Percentiles rank a stretch among this genome's conserved stretches.
Evolutionary conservation across 2,888 invertebrate species (phyloP).

Genomic region (Meloe dianella): DNA sequence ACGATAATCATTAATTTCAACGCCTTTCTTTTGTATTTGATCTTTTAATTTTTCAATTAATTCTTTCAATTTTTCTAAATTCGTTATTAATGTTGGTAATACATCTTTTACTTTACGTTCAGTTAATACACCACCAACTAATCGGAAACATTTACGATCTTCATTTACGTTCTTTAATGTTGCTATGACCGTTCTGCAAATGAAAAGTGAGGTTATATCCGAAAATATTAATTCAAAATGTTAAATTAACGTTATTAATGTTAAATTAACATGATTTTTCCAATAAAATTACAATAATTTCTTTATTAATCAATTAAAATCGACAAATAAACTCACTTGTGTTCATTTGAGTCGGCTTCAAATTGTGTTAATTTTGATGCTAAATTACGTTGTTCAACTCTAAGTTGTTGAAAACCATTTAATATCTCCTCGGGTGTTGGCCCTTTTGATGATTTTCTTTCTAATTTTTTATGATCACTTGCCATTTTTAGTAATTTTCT

Average conservation of each 20-base stretch:
- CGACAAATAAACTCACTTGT: conserved; percentile 84
- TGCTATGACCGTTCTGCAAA: conserved; percentile 88
- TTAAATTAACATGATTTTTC: too few species aligned
- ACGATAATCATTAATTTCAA: conserved; percentile 90
- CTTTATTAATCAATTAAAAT: too few species aligned
- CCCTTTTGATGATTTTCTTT: conserved; percentile 59
- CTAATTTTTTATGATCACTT: conserved; percentile 54
- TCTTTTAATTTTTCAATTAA: conserved; percentile 80
- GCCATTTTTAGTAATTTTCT: conserved; percentile 51
- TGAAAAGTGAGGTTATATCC: conserved; percentile 17
- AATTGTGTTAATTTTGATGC: conserved; percentile 90
- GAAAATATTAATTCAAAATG: neutral
- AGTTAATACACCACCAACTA: conserved; percentile 92
- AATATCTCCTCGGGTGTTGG: conserved; percentile 80
- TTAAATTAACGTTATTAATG: neutral
- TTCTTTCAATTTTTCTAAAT: conserved; percentile 79
- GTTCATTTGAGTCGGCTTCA: conserved; percentile 94
- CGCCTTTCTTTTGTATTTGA: conserved; percentile 84
- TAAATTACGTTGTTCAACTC: conserved; percentile 85
- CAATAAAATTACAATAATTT: too few species aligned
- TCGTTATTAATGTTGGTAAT: conserved; percentile 80
- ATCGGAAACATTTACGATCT: conserved; percentile 87
- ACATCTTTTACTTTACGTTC: conserved; percentile 93
- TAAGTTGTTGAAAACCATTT: conserved; percentile 83
- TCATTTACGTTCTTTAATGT: conserved; percentile 85